These are phyloP conservation scores for Hermaeophaga mercurialis DNA, from an alignment of 2,888 invertebrate genomes.

Conservation along the genomic window DNA sequence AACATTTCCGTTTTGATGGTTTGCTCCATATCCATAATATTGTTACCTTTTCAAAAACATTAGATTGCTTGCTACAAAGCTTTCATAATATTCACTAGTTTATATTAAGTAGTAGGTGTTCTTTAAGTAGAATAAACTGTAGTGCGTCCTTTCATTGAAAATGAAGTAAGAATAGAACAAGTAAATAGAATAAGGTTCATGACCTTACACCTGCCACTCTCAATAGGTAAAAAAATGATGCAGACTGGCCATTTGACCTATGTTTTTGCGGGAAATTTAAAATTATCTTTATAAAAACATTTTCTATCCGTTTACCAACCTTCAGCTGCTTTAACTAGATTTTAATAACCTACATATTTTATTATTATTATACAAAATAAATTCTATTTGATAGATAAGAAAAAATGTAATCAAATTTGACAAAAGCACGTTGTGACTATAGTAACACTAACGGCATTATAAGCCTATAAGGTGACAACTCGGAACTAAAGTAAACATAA, in stretches of 20 bases:
- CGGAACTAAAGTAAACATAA: too few relatives aligned
- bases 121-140: conserved; percentile 13
- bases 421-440: too few relatives aligned
- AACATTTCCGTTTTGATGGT: conserved; percentile 53
- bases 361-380: too few relatives aligned
- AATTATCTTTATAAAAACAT: background rate
- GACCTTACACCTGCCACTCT: conserved; percentile 58
- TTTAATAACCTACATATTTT: too few relatives aligned
- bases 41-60: conserved; percentile 25
- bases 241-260: conserved; percentile 46
- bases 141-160: conserved; percentile 49
- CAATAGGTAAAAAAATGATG: conserved; percentile 56
- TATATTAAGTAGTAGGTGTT: conserved; percentile 14
- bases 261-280: conserved; percentile 34
- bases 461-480: too few relatives aligned
- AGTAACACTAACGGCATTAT: too few relatives aligned
- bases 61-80: conserved; percentile 13
- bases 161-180: conserved; percentile 41
- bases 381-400: too few relatives aligned
- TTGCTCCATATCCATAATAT: conserved; percentile 51
- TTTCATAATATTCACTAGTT: too few relatives aligned
- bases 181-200: conserved; percentile 53
- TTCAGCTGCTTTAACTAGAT: too few relatives aligned
- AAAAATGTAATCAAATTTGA: too few relatives aligned
- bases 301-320: too few relatives aligned